Percentiles rank a stretch among this genome's conserved stretches.
These are phyloP conservation scores for Scaptomyza cyrtandrae DNA, from an alignment of 2,888 invertebrate species.

Conservation along the genomic window DNA sequence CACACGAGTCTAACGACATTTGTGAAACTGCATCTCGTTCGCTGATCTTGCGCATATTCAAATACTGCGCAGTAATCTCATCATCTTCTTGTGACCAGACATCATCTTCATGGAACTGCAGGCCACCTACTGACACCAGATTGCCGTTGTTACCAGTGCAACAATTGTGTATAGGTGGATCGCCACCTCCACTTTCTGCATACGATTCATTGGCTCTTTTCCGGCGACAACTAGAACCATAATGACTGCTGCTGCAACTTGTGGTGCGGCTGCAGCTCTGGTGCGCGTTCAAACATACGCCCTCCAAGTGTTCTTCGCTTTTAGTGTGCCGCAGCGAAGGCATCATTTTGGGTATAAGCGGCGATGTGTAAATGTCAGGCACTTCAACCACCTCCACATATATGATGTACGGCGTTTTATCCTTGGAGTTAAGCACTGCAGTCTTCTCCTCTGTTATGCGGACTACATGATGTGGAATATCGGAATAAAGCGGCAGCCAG, in stretches of 20 bases:
- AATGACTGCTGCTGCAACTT: constrained; percentile 78
- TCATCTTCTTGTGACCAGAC: constrained; percentile 98
- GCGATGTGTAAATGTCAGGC: constrained; percentile 91
- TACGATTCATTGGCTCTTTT: constrained; percentile 56
- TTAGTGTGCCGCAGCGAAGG: constrained; percentile 95
- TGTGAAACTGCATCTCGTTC: constrained; percentile 95
- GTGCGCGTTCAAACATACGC: constrained; percentile 69
- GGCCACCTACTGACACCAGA: constrained; percentile 58
- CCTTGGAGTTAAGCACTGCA: constrained; percentile 98
- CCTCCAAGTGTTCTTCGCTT: constrained; percentile 94
- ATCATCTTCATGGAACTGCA: constrained; percentile 88
- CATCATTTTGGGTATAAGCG: constrained; percentile 95
- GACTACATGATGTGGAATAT: constrained; percentile 95
- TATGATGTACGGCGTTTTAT: constrained; percentile 96
- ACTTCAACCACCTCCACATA: constrained; percentile 98
- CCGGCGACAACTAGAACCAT: constrained; percentile 69
- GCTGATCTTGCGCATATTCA: constrained; percentile 87
- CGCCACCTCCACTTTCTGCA: constrained; percentile 45
- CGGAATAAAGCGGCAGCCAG: constrained; percentile 97
- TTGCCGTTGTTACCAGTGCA: constrained; percentile 35
- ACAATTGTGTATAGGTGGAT: constrained; percentile 43
- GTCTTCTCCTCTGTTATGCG: constrained; percentile 98
- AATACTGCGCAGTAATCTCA: constrained; percentile 92
- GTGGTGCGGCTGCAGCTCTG: constrained; percentile 78
- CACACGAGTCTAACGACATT: constrained; percentile 93